Evolutionary conservation across 2,797 vertebrate genomes (phyloP).

Genomic region (Gymnothorax reevesii): DNA sequence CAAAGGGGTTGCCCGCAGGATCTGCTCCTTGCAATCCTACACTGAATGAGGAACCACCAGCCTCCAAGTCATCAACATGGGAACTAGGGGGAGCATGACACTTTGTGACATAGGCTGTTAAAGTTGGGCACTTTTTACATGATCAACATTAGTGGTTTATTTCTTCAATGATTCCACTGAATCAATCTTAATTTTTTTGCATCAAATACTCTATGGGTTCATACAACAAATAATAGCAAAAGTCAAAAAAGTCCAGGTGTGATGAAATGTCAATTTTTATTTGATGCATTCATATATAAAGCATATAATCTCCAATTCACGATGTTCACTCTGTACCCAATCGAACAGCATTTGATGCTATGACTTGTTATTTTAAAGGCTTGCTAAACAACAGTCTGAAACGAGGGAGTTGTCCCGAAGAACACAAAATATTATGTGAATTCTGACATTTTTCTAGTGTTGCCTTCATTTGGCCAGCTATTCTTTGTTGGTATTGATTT

Average conservation of each 20-base stretch:
- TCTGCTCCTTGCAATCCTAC: slow-evolving; percentile 60
- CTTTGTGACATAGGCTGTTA: no score
- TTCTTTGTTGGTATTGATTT: not conserved
- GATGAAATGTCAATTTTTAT: no score
- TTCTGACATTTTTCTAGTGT: not conserved
- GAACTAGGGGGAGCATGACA: slow-evolving; percentile 35
- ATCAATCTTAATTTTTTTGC: no score
- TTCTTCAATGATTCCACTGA: no score
- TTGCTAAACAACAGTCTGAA: not conserved
- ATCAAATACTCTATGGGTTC: no score
- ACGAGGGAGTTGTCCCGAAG: not conserved
- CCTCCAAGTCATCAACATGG: not conserved
- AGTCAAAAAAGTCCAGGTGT: no score
- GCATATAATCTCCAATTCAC: no score
- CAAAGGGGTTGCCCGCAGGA: slow-evolving; percentile 39
- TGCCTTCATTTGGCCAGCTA: not conserved
- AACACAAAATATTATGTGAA: not conserved
- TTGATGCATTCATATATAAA: no score
- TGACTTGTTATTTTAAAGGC: not conserved
- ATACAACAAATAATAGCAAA: no score
- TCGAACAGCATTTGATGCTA: not conserved
- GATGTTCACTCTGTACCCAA: not conserved
- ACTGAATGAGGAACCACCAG: slow-evolving; percentile 50
- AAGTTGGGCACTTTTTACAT: no score
- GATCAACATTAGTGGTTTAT: no score